Evolutionary conservation across 23 tunicate species (phyloP), one percentile per base, ranked within the genome.

Genomic region (Ascidia mentula): DNA sequence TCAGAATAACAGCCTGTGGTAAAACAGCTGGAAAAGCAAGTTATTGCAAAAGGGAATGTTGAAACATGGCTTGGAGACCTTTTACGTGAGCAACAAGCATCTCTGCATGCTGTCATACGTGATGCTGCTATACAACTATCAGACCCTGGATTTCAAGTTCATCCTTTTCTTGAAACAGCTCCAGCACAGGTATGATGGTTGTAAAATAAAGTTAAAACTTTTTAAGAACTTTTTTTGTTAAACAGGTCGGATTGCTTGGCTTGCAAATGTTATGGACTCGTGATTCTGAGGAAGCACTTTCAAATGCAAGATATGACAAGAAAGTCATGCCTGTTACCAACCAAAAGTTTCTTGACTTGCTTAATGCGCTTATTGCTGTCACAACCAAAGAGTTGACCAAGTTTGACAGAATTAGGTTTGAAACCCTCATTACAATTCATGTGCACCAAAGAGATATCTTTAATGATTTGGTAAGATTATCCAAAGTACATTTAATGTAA

Each of bases 371-470:
- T 34, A 95, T 95, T 69, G 86, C 86, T 31, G 89, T 83, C 8
- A 95, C 99, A 13, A 95, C 99, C 0, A 84, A 89, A 72, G 96
- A 95, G 40, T 80, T 95, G 37, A 82, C 80, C 79, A 95, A 95
- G 80, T 95, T 95, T 80, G 99, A 95, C 46, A 83, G 99, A 26
- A 81, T 95, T 79, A 95, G 83, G 86, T 95, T 79, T 77, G 99
- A 95, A 70, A 95, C 99, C 0, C 89, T 95, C 60, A 90, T 95
- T 65, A 95, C 99, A 0, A 95, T 95, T 40, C 99, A 95, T 53
- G 99, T 95, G 32, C 99, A 95, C 87, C 99, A 95, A 76, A 73
- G 99, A 31, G 99, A 95, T 80, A 95, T 95, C 69, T 95, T 95
- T 73, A 88, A 95, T 60, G 96, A 95, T 37, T 59, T 95, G 84